Evolutionary conservation across 2,113 vertebrate species (phyloP), one percentile per base, ranked within the genome.

Genomic region (Seriola quinqueradiata): DNA sequence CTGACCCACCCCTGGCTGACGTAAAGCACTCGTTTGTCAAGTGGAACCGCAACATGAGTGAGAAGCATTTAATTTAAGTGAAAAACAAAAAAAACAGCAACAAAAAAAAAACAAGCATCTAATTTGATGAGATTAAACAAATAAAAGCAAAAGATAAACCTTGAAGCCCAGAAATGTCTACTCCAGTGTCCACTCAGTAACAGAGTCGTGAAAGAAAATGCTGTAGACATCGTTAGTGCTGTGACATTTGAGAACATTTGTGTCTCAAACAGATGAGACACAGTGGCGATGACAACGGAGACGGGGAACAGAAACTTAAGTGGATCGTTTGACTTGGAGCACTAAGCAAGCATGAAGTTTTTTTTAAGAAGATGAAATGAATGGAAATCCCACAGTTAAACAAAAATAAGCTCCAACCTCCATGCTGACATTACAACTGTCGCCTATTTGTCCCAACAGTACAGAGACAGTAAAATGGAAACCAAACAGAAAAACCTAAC

Each of bases 111-210:
- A 61, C 14, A 82, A 89, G 79, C 63, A 54, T 82, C 54, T 85
- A 14, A 66, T 82, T 75, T 23, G 57, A 86, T 87, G 75, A 87
- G 73, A 82, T 69, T 83, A 79, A 74, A 79, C 19, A 72, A 64
- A 81, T 28, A 77, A 81, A 79, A 88, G 70, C 61, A 84, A 86
- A 78, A 64, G 34, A 83, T 72, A 72, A 84, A 76, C 60, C 63
- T 78, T 76, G 63, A 83, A 83, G 67, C 86, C 74, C 74, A 79
- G 61, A 92, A 92, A 92, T 87, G 89, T 93, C 87, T 90, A 90
- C 81, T 83, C 75, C 82, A 48, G 66, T 63, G 67, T 87, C 36
- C 23, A 68, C 32, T 67, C 61, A 46, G 40, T 60, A 52, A 60
- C 34, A 50, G 21, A 54, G 57, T 57, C 44, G 61, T 16, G 14